A percentile compares a stretch with the other conserved stretches of the same genome.
phyloP scores from a whole-genome alignment of 2,113 vertebrate genomes.

The Scomber japonicus region DNA sequence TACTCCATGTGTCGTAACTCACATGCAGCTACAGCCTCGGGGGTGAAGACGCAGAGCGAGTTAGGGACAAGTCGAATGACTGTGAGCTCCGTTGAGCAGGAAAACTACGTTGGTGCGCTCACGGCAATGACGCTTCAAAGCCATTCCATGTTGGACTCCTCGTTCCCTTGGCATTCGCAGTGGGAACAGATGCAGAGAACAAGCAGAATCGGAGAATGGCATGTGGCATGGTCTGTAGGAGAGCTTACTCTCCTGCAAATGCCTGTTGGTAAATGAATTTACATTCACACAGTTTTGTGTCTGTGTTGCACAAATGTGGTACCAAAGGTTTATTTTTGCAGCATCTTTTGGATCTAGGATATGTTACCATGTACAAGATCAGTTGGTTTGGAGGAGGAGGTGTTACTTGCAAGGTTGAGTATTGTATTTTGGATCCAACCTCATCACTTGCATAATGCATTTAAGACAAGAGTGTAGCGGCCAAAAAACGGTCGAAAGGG shows the following conservation, averaged over 20 bases:
- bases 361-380: not conserved
- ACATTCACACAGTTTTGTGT: not conserved
- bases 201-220: constrained; percentile 55
- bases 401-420: not conserved
- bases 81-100: constrained; percentile 58
- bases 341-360: not conserved
- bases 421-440: not conserved
- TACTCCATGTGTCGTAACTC: constrained; percentile 38
- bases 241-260: constrained; percentile 39
- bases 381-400: constrained; percentile 35
- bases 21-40: constrained; percentile 23
- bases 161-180: constrained; percentile 58
- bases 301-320: not conserved
- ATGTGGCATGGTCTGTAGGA: constrained; percentile 51
- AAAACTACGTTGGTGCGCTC: constrained; percentile 35
- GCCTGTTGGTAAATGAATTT: constrained; percentile 6
- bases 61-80: constrained; percentile 32
- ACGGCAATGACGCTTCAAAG: constrained; percentile 63
- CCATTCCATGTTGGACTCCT: constrained; percentile 60
- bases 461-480: too few species aligned
- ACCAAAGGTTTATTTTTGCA: not conserved
- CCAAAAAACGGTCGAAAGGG: not conserved
- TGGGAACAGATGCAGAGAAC: constrained; percentile 73
- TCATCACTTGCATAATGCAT: not conserved
- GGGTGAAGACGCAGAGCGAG: constrained; percentile 24